These are phyloP conservation scores for Gracilinanus agilis DNA, from an alignment of 2,113 vertebrate genomes.

Conservation along the genomic window DNA sequence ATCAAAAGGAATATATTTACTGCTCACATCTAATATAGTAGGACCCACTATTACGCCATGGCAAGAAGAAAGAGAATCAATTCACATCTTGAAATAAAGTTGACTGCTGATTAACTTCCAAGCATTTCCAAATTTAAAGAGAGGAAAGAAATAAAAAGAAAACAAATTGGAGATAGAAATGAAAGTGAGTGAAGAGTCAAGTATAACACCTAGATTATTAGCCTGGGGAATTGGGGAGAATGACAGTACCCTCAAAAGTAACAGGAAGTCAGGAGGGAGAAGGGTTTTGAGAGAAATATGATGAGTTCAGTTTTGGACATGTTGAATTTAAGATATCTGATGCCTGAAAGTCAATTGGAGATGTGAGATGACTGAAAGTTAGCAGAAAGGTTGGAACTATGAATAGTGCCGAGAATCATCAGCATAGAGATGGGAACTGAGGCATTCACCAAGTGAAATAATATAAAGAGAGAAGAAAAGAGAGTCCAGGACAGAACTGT, in stretches of 20 bases:
- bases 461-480: neutral
- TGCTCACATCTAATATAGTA: neutral
- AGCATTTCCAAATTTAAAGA: constrained; percentile 13
- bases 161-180: neutral
- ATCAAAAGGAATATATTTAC: neutral
- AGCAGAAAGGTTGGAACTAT: neutral
- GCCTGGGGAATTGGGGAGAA: neutral
- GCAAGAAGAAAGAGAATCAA: constrained; percentile 24
- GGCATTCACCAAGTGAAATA: neutral
- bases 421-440: neutral
- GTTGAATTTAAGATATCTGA: neutral
- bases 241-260: too few relatives aligned
- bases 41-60: neutral
- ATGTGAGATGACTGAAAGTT: neutral
- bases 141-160: neutral
- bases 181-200: neutral
- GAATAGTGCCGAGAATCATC: neutral
- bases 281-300: neutral
- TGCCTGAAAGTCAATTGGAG: neutral
- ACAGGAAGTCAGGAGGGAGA: neutral
- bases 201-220: neutral
- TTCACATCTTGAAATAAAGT: constrained; percentile 16
- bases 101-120: neutral
- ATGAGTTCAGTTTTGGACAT: neutral
- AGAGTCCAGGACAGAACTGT: neutral